Evolutionary conservation across 2,113 vertebrate species (phyloP).

Genomic region (Grammomys dolichurus): DNA sequence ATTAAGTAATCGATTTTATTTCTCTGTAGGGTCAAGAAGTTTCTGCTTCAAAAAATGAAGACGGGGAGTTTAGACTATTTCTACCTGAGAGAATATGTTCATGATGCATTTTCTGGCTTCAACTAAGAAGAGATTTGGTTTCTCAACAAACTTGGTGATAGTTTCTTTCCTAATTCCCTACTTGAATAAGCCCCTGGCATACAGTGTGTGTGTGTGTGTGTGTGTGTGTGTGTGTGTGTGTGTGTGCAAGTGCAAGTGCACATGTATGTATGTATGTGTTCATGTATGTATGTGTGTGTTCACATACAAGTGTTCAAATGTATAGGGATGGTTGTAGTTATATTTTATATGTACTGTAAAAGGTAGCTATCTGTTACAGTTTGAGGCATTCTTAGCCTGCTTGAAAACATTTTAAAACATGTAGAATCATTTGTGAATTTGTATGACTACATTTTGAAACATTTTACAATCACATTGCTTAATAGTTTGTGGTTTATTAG

Average conservation of each 20-base stretch:
- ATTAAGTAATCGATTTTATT: not conserved
- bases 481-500: not conserved
- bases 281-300: not conserved
- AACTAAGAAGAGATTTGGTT: not conserved
- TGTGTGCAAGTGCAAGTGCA: too few species aligned
- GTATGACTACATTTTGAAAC: not conserved
- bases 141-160: not conserved
- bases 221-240: not conserved
- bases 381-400: not conserved
- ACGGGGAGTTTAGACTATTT: not conserved
- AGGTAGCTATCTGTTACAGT: not conserved
- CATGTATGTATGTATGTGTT: not conserved
- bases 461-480: not conserved
- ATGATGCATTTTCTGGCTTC: not conserved
- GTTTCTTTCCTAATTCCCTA: not conserved
- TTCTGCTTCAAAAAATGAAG: not conserved
- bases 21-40: not conserved
- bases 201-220: not conserved
- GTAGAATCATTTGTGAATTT: not conserved
- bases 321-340: not conserved
- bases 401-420: not conserved
- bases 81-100: not conserved
- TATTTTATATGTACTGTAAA: not conserved
- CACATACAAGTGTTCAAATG: not conserved
- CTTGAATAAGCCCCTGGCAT: not conserved